Evolutionary conservation across 2,888 invertebrate genomes (phyloP).

Genomic region (Dolichopus griseipennis): DNA sequence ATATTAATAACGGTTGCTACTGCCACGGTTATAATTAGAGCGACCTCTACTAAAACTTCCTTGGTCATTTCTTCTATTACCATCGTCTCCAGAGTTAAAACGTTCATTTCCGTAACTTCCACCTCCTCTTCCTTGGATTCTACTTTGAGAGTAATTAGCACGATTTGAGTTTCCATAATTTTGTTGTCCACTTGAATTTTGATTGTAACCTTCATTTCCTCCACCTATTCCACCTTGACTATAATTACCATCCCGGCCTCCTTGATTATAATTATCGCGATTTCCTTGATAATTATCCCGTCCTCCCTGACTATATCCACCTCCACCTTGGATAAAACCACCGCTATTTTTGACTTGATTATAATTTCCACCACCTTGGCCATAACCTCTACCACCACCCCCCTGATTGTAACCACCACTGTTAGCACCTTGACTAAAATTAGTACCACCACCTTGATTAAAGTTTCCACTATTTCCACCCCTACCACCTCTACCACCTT

Average conservation of each 20-base stretch:
- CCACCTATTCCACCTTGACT: slow-evolving; percentile 15
- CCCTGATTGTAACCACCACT: slow-evolving; percentile 29
- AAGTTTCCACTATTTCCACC: slow-evolving; percentile 32
- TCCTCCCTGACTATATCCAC: not conserved
- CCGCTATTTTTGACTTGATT: slow-evolving; percentile 29
- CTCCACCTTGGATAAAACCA: not conserved
- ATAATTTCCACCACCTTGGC: slow-evolving; percentile 31
- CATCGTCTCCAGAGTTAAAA: not conserved
- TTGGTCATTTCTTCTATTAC: not conserved
- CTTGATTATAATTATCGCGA: slow-evolving; percentile 8
- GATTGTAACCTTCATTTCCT: slow-evolving; percentile 14
- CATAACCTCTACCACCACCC: slow-evolving; percentile 32
- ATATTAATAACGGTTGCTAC: not conserved
- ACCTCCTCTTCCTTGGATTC: not conserved
- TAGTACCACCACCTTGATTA: slow-evolving; percentile 27
- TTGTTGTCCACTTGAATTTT: not conserved
- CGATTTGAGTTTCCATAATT: not conserved
- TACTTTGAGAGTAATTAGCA: not conserved
- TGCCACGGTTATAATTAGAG: slow-evolving; percentile 4
- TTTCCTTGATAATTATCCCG: not conserved
- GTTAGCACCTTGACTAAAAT: not conserved
- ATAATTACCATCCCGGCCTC: slow-evolving; percentile 22
- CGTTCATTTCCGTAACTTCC: not conserved
- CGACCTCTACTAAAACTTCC: not conserved
- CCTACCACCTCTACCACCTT: slow-evolving; percentile 34